Conservation (phyloP, 2,113 vertebrate species). For the Azemiops feae region DNA sequence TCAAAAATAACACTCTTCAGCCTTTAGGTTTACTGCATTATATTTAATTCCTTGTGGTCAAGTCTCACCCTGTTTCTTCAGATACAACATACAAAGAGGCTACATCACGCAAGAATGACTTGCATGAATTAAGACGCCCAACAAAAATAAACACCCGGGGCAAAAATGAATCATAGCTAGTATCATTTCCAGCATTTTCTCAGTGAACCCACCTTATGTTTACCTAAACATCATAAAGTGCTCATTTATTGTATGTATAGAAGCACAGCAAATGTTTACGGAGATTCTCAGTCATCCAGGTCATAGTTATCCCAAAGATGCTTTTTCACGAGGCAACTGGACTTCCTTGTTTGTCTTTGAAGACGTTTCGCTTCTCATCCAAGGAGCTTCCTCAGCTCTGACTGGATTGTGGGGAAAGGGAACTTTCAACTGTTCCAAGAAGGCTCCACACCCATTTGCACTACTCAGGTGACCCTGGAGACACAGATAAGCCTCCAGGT, state of each 20-base stretch:
- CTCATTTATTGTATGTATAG: not conserved
- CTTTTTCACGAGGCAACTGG: too few species aligned
- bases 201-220: not conserved
- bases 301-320: too few species aligned
- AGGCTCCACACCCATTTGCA: too few species aligned
- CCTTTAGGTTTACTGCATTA: not conserved
- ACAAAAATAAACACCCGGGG: not conserved
- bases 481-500: too few species aligned
- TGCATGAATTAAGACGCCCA: not conserved
- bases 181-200: not conserved
- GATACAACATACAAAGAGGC: not conserved
- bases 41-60: constrained; percentile 22
- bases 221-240: not conserved
- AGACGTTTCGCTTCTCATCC: too few species aligned
- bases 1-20: not conserved
- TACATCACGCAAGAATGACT: not conserved
- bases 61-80: constrained; percentile 14
- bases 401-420: too few species aligned
- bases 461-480: too few species aligned
- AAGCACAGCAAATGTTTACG: not conserved
- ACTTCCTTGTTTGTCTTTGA: too few species aligned
- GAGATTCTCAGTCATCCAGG: too few species aligned
- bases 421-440: too few species aligned
- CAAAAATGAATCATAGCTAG: not conserved
- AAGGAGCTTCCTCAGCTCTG: too few species aligned